These are phyloP conservation scores for Erethizon dorsatum DNA, from an alignment of 2,797 vertebrate genomes.

Conservation along the genomic window DNA sequence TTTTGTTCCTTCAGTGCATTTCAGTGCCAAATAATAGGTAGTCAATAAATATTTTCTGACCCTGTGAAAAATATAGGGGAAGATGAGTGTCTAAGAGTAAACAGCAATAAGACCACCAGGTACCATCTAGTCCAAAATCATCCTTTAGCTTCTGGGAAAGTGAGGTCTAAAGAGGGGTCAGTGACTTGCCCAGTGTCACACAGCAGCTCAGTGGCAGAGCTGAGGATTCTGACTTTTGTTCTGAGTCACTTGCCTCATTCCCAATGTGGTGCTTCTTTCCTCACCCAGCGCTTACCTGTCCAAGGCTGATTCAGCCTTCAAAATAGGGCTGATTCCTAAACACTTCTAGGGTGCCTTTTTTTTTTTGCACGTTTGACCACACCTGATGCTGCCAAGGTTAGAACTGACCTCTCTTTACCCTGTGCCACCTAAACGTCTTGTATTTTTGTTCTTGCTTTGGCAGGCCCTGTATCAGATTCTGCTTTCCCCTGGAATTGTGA, in stretches of 20 bases:
- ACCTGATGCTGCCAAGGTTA: neutral
- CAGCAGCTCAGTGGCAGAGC: neutral
- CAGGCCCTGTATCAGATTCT: neutral
- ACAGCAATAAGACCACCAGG: neutral
- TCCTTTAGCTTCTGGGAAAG: neutral
- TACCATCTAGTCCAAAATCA: neutral
- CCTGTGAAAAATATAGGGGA: neutral
- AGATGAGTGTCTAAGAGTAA: neutral
- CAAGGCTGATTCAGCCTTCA: neutral
- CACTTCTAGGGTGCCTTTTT: neutral
- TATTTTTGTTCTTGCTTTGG: neutral
- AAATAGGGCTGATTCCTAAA: neutral
- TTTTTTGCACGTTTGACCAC: neutral
- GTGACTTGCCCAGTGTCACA: neutral
- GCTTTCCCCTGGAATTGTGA: neutral
- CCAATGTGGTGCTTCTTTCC: neutral
- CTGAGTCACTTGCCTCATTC: neutral
- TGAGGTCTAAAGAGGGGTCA: neutral
- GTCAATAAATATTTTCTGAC: neutral
- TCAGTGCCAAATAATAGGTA: neutral
- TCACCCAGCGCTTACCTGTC: neutral
- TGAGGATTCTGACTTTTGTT: neutral
- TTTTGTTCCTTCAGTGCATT: neutral
- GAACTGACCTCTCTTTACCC: neutral
- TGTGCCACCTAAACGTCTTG: neutral